phyloP scores from a whole-genome alignment of 2,888 invertebrate genomes.

The Mactromeris polynyma region DNA sequence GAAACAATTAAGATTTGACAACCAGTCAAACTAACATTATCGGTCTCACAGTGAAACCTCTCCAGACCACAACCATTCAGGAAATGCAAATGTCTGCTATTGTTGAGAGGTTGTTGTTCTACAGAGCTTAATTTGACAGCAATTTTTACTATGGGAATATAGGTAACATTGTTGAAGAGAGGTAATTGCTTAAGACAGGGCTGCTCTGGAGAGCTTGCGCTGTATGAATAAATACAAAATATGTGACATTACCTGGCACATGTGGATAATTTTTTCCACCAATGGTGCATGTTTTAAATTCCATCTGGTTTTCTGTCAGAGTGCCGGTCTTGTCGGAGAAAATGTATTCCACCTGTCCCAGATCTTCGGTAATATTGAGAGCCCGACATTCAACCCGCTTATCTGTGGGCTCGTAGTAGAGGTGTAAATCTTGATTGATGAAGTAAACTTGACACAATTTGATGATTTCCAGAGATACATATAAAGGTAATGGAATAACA shows the following conservation, averaged over 20 bases:
- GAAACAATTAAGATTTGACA: too few relatives aligned
- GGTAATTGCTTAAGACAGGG: too few relatives aligned
- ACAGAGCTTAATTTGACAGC: too few relatives aligned
- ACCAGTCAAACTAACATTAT: too few relatives aligned
- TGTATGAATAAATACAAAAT: too few relatives aligned
- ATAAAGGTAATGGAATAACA: constrained; percentile 98
- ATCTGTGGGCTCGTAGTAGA: constrained; percentile 94
- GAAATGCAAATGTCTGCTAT: too few relatives aligned
- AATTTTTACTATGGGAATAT: too few relatives aligned
- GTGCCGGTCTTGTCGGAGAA: constrained; percentile 99
- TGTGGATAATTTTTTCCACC: constrained; percentile 93
- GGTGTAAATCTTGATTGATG: constrained; percentile 95
- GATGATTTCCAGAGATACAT: constrained; percentile 98
- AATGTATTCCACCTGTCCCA: constrained; percentile 96
- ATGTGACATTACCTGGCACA: constrained; percentile 72
- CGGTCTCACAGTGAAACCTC: too few relatives aligned
- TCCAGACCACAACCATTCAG: too few relatives aligned
- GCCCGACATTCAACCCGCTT: constrained; percentile 96
- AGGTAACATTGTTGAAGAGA: too few relatives aligned
- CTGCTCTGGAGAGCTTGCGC: too few relatives aligned
- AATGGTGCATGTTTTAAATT: constrained; percentile 96
- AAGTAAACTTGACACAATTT: constrained; percentile 98
- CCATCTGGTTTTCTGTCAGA: constrained; percentile 98
- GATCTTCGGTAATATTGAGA: constrained; percentile 98
- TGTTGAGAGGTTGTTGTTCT: too few relatives aligned